These are phyloP conservation scores for Apamea crenata DNA, from an alignment of 2,888 invertebrate species.

Conservation along the genomic window DNA sequence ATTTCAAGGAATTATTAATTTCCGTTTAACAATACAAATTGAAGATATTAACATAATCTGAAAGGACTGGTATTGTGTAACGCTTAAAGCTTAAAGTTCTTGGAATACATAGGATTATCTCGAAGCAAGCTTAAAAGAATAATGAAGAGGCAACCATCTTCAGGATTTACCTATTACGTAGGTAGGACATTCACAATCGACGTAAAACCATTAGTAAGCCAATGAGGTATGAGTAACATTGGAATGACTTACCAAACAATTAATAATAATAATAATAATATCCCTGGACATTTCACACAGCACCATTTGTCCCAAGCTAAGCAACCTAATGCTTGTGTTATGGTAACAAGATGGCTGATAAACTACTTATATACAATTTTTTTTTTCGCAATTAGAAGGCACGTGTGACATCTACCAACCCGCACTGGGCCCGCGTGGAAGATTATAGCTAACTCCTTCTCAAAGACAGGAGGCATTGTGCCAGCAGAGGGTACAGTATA, in stretches of 20 bases:
- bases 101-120: slow-evolving; percentile 12
- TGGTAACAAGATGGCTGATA: too few species aligned
- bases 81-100: neutral
- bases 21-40: slow-evolving; percentile 15
- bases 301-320: too few species aligned
- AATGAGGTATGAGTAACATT: neutral
- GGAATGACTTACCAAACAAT: neutral
- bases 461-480: neutral
- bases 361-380: too few species aligned
- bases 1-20: slow-evolving; percentile 23
- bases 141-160: neutral
- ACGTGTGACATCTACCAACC: neutral
- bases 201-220: neutral
- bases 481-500: neutral
- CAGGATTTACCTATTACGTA: neutral
- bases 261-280: too few species aligned
- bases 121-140: neutral
- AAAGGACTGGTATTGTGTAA: slow-evolving; percentile 15
- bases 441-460: neutral
- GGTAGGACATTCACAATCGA: neutral
- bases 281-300: too few species aligned
- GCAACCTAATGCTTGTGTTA: too few species aligned
- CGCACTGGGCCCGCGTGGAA: neutral
- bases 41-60: slow-evolving; percentile 26
- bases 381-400: too few species aligned